Conservation (phyloP, 2,113 vertebrate genomes). For the Lophius piscatorius region DNA sequence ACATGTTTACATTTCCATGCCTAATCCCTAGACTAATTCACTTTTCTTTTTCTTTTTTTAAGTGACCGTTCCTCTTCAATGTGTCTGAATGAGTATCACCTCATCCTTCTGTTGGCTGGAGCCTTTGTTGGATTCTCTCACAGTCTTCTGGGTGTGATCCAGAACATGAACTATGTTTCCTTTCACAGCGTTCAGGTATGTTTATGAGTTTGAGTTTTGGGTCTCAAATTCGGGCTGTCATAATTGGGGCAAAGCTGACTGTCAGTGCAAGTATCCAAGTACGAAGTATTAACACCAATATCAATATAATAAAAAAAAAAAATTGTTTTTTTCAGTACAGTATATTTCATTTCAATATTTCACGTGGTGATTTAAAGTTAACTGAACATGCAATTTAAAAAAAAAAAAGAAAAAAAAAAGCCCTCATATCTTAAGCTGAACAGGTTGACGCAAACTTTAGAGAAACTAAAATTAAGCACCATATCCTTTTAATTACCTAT, state of each 20-base stretch:
- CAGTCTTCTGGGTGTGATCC: slow-evolving; percentile 88
- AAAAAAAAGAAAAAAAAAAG: too few relatives aligned
- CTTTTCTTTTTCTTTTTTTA: slow-evolving; percentile 11
- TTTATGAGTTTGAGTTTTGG: not conserved
- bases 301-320: too few relatives aligned
- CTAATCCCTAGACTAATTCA: not conserved
- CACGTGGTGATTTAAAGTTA: too few relatives aligned
- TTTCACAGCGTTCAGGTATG: slow-evolving; percentile 92
- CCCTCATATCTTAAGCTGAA: not conserved
- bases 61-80: slow-evolving; percentile 56
- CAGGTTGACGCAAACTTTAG: not conserved
- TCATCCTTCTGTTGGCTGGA: slow-evolving; percentile 89
- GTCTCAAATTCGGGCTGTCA: not conserved
- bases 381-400: too few relatives aligned
- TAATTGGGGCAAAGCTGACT: too few relatives aligned
- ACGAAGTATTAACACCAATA: too few relatives aligned
- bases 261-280: too few relatives aligned
- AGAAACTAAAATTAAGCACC: not conserved
- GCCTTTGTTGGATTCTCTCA: slow-evolving; percentile 92
- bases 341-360: too few relatives aligned
- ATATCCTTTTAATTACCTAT: not conserved
- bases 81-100: slow-evolving; percentile 93
- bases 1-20: not conserved
- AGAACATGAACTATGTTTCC: slow-evolving; percentile 93
- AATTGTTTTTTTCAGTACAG: too few relatives aligned